These are phyloP conservation scores for Cygnus atratus DNA, from an alignment of 2,113 vertebrate genomes.

Conservation along the genomic window DNA sequence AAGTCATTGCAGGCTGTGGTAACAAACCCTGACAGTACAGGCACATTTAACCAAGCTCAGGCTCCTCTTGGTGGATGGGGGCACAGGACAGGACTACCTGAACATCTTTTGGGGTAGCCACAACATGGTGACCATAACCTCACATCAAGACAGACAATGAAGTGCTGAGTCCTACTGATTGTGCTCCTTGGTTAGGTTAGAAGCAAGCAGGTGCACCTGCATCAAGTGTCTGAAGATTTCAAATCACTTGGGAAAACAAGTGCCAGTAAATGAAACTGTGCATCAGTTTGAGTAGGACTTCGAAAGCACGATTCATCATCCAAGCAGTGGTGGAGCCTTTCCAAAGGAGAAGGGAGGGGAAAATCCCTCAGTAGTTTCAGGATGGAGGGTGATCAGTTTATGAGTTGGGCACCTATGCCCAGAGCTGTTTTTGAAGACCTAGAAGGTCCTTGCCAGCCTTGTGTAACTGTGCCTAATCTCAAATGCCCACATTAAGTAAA, in stretches of 20 bases:
- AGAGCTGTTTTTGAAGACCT: not conserved
- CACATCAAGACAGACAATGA: not conserved
- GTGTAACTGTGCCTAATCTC: not conserved
- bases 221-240: not conserved
- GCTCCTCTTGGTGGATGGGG: not conserved
- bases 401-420: not conserved
- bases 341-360: not conserved
- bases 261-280: not conserved
- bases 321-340: not conserved
- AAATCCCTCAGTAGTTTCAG: not conserved
- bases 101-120: not conserved
- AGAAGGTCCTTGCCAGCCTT: not conserved
- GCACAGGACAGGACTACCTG: not conserved
- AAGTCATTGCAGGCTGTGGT: not conserved
- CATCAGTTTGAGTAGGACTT: not conserved
- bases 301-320: not conserved
- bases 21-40: not conserved
- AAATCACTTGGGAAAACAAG: not conserved
- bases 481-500: not conserved
- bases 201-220: not conserved
- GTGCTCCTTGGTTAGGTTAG: not conserved
- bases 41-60: not conserved
- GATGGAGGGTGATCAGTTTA: not conserved
- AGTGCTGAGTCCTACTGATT: not conserved
- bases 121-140: not conserved